Percentiles rank a stretch among this genome's conserved stretches.
Conservation (phyloP, 2,797 vertebrate species). For the Aphelocoma californica region DNA sequence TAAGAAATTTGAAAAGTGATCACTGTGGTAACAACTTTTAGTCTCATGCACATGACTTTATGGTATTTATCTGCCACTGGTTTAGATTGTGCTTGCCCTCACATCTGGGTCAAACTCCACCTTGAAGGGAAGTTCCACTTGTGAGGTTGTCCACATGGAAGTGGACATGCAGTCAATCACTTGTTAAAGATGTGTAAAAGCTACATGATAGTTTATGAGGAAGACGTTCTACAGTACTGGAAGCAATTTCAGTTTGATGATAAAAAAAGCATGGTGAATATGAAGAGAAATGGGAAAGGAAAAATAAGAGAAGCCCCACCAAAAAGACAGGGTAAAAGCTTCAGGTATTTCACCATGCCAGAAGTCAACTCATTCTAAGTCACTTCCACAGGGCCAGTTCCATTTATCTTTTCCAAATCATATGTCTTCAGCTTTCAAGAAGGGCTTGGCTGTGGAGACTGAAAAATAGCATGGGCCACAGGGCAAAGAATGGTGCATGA, state of each 20-base stretch:
- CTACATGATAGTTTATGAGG: neutral
- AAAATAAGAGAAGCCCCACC: neutral
- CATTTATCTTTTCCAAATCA: neutral
- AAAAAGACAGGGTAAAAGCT: neutral
- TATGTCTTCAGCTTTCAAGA: neutral
- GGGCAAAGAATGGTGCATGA: neutral
- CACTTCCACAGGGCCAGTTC: neutral
- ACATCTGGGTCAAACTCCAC: neutral
- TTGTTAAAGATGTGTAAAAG: neutral
- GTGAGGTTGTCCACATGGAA: neutral
- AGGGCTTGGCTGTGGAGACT: neutral
- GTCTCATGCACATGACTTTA: neutral
- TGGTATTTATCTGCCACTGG: neutral
- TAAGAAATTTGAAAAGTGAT: neutral
- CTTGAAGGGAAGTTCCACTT: neutral
- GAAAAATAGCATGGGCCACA: neutral
- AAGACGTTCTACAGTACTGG: neutral
- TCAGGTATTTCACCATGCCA: neutral
- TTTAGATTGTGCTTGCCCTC: neutral
- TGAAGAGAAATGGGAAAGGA: neutral
- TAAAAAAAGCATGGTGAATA: neutral
- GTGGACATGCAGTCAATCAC: neutral
- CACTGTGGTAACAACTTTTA: neutral
- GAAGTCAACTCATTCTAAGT: neutral
- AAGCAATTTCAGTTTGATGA: neutral